Evolutionary conservation across 53 echinoderm and acorn worm species (phyloP), one percentile per base, ranked within the genome.

Genomic region (Actinopyga echinites): DNA sequence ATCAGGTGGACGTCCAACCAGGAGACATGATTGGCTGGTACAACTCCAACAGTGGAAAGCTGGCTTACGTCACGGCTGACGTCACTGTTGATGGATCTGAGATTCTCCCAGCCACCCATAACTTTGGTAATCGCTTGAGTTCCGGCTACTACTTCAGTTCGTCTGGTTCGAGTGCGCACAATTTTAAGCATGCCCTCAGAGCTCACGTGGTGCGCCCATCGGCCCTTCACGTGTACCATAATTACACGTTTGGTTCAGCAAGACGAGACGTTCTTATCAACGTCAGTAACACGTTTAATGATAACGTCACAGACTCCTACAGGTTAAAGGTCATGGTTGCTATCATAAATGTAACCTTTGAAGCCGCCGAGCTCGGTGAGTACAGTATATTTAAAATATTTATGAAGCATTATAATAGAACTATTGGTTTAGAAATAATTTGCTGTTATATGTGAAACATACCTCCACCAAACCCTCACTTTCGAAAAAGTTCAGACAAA

Each of bases 11-110:
- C 1, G 94, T 94, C 65, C 30, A 85, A 54, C 79, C 85, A 40
- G 94, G 94, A 20, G 94, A 94, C 64, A 83, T 94, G 66, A 91
- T 94, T 20, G 94, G 91, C 21, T 94, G 94, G 94, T 94, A 94
- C 62, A 94, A 91, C 82, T 84, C 89, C 49, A 91, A 94, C 62
- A 32, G 56, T 19, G 94, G 94, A 2, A 94, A 94, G 75, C 78
- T 94, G 8, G 94, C 89, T 30, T 94, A 94, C 60, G 75, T 86
- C 32, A 59, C 66, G 12, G 91, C 86, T 23, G 91, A 91, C 43
- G 40, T 64, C 32, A 83, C 63, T 8, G 77, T 82, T 8, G 93
- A 93, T 38, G 93, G 91, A 5, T 67, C 88, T 0, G 94, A 94
- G 78, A 77, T 94, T 74, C 68, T 86, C 1, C 94, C 94, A 44